Evolutionary conservation across 2,113 vertebrate species (phyloP), one percentile per base, ranked within the genome.

Genomic region (Notothenia rossii): DNA sequence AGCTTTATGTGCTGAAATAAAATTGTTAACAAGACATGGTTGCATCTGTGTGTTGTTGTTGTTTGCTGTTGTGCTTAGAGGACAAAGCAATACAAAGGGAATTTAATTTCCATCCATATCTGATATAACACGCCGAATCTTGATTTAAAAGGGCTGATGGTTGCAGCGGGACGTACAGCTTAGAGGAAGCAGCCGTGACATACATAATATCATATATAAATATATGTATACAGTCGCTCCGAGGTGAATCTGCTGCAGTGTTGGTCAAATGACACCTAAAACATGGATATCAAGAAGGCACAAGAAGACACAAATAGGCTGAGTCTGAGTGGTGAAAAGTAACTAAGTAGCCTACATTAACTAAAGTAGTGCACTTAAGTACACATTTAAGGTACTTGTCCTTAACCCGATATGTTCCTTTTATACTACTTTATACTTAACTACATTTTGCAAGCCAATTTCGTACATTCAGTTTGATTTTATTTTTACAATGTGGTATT

Each of bases 1-100:
- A 33, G 17, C 61, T 86, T 63, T 88, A 66, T 86, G 82, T 18
- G n/a, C 77, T 60, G 14, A 78, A 89, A 88, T 91, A 90, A 90
- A 85, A 90, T 22, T 8, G 50, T 64, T 54, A 20, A 77, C 64
- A 48, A 64, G n/a, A 72, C 3, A 8, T 3, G 6, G 5, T 50
- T 46, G 10, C 4, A 15, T 53, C 17, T 29, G 55, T 56, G 48
- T 55, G 25, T 33, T 36, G 9, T 33, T 36, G 9, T 70, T 51
- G 36, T 75, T 75, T 82, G 20, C 25, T 43, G 10, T 55, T 60
- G 22, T 68, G 43, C 40, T 51, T 13, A 12, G 22, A n/a, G 43
- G 9, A 48, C 6, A 0, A 29, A 75, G 15, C 48, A 43, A 54
- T 20, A 20, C 14, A 46, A 22, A 2, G 5, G 25, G 36, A 14